Evolutionary conservation across 1,140 invertebrate genomes (phyloP).

Genomic region (Eriocheir sinensis): DNA sequence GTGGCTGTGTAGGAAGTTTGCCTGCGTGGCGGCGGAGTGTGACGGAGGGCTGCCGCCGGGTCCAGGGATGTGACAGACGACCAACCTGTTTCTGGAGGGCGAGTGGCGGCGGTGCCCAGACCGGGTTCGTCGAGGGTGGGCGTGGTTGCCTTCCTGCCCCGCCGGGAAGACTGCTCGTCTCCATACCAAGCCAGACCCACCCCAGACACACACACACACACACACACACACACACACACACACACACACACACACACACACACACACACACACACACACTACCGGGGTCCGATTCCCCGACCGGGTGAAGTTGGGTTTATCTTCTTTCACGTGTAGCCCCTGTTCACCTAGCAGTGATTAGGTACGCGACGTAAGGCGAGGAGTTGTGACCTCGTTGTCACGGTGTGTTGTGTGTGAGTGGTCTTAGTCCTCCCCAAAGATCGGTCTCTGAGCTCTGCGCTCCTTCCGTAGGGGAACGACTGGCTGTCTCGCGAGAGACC

Average conservation of each 20-base stretch:
- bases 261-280: neutral
- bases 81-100: conserved; percentile 11
- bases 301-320: no score
- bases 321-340: no score
- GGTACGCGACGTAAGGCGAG: no score
- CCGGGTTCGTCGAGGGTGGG: neutral
- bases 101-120: neutral
- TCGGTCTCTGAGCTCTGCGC: no score
- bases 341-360: no score
- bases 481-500: no score
- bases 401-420: no score
- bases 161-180: neutral
- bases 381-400: no score
- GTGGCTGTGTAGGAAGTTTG: neutral
- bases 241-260: neutral
- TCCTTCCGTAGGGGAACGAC: no score
- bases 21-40: neutral
- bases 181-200: neutral
- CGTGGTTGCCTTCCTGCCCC: neutral
- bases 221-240: neutral
- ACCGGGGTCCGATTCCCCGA: no score
- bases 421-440: no score
- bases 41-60: neutral
- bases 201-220: no score
- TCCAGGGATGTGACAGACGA: neutral